Percentiles rank a stretch among this genome's conserved stretches.
phyloP scores from a whole-genome alignment of 2,797 vertebrate species.

The Typhlichthys eigenmanni region DNA sequence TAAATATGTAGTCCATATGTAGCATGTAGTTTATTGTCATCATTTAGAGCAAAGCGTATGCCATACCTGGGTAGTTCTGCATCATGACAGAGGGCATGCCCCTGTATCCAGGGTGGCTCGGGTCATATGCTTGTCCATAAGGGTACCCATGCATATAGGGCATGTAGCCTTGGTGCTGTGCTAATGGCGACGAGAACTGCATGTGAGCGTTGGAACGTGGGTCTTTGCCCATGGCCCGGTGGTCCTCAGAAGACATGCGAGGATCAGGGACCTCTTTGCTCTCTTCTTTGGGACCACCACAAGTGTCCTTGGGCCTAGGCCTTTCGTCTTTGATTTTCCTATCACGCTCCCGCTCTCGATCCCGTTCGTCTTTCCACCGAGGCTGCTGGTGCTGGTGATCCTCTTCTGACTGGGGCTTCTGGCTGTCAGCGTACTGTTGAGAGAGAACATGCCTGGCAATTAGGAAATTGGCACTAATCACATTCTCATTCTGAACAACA shows the following conservation, averaged over 20 bases:
- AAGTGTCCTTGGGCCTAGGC: conserved; percentile 83
- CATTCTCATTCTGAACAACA: neutral
- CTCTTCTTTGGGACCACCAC: conserved; percentile 83
- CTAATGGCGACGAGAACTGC: conserved; percentile 90
- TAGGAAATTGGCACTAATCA: conserved; percentile 43
- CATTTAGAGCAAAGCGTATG: neutral
- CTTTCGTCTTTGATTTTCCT: conserved; percentile 91
- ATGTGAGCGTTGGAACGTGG: conserved; percentile 87
- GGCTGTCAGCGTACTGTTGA: conserved; percentile 86
- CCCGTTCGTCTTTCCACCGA: conserved; percentile 86
- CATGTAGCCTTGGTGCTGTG: conserved; percentile 94
- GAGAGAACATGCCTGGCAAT: conserved; percentile 75
- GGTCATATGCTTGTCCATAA: conserved; percentile 92
- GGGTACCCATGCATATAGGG: conserved; percentile 95
- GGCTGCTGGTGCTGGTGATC: conserved; percentile 72
- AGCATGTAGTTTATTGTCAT: too few relatives aligned
- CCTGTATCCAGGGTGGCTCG: conserved; percentile 91
- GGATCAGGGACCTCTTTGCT: conserved; percentile 84
- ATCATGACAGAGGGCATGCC: conserved; percentile 95
- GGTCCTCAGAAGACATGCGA: conserved; percentile 85
- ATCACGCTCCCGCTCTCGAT: conserved; percentile 77
- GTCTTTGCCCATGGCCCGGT: conserved; percentile 87
- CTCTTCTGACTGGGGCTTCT: conserved; percentile 70
- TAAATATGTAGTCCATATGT: too few relatives aligned
- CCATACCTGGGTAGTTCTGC: conserved; percentile 95